These are phyloP conservation scores for Idaea straminata DNA, from an alignment of 2,888 invertebrate genomes.

Conservation along the genomic window DNA sequence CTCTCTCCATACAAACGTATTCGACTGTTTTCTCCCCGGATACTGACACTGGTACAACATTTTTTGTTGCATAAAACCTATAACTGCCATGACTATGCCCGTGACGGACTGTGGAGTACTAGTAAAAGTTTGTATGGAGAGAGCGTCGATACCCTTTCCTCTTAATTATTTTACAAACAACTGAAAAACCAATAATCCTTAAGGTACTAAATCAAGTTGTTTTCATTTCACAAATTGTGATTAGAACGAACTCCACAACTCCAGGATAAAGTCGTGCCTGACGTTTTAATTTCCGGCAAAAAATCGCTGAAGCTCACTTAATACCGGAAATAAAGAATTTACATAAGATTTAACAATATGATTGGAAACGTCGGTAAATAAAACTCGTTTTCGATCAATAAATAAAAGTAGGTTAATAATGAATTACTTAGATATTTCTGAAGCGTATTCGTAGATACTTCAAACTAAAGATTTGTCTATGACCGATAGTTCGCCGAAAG, in stretches of 20 bases:
- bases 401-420: neutral
- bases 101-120: no score
- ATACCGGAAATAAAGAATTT: constrained; percentile 21
- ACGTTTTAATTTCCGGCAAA: constrained; percentile 35
- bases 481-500: no score
- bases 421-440: no score
- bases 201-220: neutral
- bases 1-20: no score
- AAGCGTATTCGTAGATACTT: no score
- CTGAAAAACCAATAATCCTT: neutral
- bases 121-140: no score
- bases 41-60: no score
- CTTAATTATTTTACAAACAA: neutral
- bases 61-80: no score
- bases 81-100: no score
- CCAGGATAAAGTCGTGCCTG: constrained; percentile 6
- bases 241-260: neutral
- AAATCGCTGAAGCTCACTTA: constrained; percentile 17
- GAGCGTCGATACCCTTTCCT: no score
- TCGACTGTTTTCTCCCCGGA: no score
- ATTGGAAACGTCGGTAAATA: neutral
- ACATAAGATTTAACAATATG: constrained; percentile 26
- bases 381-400: neutral
- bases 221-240: neutral
- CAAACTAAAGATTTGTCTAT: no score